Conservation (phyloP, 2,113 vertebrate species). For the Ctenomys sociabilis region DNA sequence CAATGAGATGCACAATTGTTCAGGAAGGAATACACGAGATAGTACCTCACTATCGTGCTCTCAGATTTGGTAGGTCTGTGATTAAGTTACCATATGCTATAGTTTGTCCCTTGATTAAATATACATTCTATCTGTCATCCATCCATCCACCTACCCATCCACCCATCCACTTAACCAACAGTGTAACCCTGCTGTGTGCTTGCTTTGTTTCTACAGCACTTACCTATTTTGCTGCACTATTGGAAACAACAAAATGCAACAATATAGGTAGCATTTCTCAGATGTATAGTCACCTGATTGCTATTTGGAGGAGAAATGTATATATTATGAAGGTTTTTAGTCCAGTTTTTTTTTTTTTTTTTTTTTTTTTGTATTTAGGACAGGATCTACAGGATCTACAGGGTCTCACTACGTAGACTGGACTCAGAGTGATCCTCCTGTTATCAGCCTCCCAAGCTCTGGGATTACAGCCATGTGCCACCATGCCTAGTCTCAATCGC, state of each 20-base stretch:
- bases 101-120: not conserved
- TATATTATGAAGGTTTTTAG: not conserved
- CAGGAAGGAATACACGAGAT: not conserved
- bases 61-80: not conserved
- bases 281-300: not conserved
- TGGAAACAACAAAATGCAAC: not conserved
- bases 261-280: not conserved
- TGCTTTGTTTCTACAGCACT: slow-evolving; percentile 7
- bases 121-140: not conserved
- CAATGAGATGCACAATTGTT: not conserved
- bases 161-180: not conserved
- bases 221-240: not conserved
- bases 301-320: slow-evolving; percentile 11
- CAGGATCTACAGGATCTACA: no score
- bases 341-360: not conserved
- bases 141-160: not conserved
- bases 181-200: not conserved
- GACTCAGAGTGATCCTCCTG: no score
- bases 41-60: not conserved
- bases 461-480: no score
- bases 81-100: not conserved
- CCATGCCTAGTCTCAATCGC: no score
- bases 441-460: no score
- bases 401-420: no score
- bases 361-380: no score